Evolutionary conservation across 1,140 invertebrate species (phyloP).

Genomic region (Chironomus tepperi): DNA sequence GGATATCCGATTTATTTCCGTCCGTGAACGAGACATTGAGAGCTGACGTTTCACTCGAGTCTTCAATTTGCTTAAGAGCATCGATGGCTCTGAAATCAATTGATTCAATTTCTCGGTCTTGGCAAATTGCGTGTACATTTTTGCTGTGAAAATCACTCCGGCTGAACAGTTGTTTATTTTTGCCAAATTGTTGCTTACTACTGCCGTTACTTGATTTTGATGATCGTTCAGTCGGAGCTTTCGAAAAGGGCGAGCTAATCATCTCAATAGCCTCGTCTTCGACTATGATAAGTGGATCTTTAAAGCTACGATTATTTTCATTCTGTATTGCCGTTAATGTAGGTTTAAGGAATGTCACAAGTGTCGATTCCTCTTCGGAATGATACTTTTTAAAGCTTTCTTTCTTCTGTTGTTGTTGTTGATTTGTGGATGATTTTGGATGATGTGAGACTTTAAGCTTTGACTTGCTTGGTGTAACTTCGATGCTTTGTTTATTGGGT

Average conservation of each 20-base stretch:
- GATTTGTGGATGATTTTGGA: background rate
- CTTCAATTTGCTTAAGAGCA: conserved; percentile 3
- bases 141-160: conserved; percentile 12
- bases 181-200: conserved; percentile 8
- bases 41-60: background rate
- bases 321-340: conserved; percentile 33
- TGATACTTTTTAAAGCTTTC: conserved; percentile 31
- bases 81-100: background rate
- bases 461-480: background rate
- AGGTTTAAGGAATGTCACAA: conserved; percentile 42
- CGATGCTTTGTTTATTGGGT: background rate
- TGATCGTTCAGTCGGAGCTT: conserved; percentile 4
- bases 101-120: conserved; percentile 20
- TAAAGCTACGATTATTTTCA: conserved; percentile 27
- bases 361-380: conserved; percentile 34
- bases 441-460: conserved; percentile 5
- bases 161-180: background rate
- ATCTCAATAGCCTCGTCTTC: conserved; percentile 21
- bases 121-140: conserved; percentile 22
- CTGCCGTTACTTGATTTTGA: background rate
- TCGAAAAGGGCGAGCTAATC: background rate
- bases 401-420: background rate
- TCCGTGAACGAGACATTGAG: background rate
- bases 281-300: conserved; percentile 22
- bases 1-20: conserved; percentile 1